phyloP scores from a whole-genome alignment of 2,113 vertebrate genomes.

The Scatophagus argus region DNA sequence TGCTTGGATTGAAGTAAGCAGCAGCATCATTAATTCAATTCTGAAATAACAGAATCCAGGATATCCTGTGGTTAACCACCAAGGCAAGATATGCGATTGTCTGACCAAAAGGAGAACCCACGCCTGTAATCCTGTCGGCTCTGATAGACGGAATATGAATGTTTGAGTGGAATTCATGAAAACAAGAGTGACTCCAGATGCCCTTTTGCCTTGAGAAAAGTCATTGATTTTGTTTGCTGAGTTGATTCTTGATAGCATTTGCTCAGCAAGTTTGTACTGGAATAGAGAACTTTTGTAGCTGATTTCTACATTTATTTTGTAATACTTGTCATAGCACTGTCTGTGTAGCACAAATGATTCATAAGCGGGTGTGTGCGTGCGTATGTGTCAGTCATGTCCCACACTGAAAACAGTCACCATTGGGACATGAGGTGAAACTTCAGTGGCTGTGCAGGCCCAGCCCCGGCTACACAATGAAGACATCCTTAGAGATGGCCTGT shows the following conservation, averaged over 20 bases:
- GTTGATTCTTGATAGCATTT: slow-evolving; percentile 3
- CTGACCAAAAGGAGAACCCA: slow-evolving; percentile 63
- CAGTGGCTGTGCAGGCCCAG: slow-evolving; percentile 51
- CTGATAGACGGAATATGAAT: slow-evolving; percentile 61
- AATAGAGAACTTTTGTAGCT: background rate
- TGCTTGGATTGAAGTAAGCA: slow-evolving; percentile 63
- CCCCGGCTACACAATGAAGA: slow-evolving; percentile 79
- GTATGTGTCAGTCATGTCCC: slow-evolving; percentile 45
- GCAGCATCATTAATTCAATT: slow-evolving; percentile 68
- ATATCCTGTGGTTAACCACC: slow-evolving; percentile 75
- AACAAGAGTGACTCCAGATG: slow-evolving; percentile 62
- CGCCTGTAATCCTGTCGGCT: slow-evolving; percentile 57
- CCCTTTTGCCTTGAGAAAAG: slow-evolving; percentile 39
- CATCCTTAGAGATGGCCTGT: slow-evolving; percentile 84
- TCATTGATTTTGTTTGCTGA: slow-evolving; percentile 25
- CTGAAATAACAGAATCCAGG: slow-evolving; percentile 76
- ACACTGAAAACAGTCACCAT: slow-evolving; percentile 51
- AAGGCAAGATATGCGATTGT: slow-evolving; percentile 66
- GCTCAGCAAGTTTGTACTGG: background rate
- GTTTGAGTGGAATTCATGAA: slow-evolving; percentile 61
- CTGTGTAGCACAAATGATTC: slow-evolving; percentile 11
- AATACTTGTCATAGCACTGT: slow-evolving; percentile 12
- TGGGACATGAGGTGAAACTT: slow-evolving; percentile 59
- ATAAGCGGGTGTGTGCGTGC: slow-evolving; percentile 16
- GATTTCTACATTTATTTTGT: slow-evolving; percentile 3